Conservation (phyloP, 2,797 vertebrate genomes). For the Danio kyathit region DNA sequence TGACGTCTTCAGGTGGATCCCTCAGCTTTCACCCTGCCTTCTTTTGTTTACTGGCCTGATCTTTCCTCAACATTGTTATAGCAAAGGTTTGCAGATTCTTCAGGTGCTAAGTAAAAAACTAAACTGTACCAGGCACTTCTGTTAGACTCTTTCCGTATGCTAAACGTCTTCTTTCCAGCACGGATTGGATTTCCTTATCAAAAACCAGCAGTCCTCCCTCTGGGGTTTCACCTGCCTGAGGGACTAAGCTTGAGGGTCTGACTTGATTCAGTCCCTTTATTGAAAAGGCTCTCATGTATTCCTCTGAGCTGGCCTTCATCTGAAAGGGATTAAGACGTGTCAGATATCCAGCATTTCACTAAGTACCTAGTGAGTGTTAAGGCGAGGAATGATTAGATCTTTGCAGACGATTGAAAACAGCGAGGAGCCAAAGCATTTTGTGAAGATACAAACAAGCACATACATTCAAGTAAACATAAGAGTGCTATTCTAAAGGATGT, state of each 20-base stretch:
- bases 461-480: neutral
- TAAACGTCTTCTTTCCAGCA: constrained; percentile 14
- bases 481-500: neutral
- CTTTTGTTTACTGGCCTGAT: neutral
- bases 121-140: constrained; percentile 14
- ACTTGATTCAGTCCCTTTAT: constrained; percentile 32
- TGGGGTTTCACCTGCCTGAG: constrained; percentile 19
- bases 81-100: constrained; percentile 25
- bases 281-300: constrained; percentile 36
- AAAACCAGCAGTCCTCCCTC: constrained; percentile 9
- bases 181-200: constrained; percentile 29
- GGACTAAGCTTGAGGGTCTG: neutral
- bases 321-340: constrained; percentile 34
- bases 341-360: constrained; percentile 33
- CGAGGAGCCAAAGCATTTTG: constrained; percentile 5
- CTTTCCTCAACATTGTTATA: constrained; percentile 8
- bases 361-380: constrained; percentile 9
- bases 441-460: neutral
- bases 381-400: constrained; percentile 17
- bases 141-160: constrained; percentile 37
- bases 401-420: neutral
- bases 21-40: neutral
- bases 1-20: neutral
- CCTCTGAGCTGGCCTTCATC: neutral
- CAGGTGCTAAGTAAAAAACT: constrained; percentile 17